These are phyloP conservation scores for Tokudaia tokunoshimensis DNA, from an alignment of 2,797 vertebrate species.

Conservation along the genomic window DNA sequence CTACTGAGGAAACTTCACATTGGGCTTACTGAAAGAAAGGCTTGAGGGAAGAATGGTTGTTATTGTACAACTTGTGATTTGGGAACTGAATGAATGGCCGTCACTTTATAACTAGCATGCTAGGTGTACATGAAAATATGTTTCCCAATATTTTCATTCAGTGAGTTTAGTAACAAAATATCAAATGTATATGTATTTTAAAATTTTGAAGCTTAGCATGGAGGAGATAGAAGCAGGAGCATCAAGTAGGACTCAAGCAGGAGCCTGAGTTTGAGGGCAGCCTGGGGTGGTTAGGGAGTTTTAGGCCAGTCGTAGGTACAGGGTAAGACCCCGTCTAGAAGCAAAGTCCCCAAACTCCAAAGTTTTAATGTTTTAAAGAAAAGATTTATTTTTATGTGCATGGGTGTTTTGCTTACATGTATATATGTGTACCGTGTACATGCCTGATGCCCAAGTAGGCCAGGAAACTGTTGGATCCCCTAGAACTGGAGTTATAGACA, in stretches of 20 bases:
- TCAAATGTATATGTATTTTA: background rate
- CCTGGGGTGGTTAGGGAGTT: background rate
- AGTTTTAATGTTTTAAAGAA: background rate
- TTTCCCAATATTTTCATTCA: conserved; percentile 28
- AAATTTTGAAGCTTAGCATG: background rate
- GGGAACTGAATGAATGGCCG: background rate
- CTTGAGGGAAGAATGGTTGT: background rate
- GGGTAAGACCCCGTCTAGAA: background rate
- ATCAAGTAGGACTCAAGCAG: background rate
- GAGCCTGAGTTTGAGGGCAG: background rate
- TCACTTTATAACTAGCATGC: conserved; percentile 19
- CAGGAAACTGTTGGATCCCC: background rate
- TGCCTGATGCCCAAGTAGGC: background rate
- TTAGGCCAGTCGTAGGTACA: background rate
- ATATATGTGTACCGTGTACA: background rate
- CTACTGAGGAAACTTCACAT: conserved; percentile 38
- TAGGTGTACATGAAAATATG: background rate
- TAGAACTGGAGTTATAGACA: background rate
- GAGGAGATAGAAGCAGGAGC: background rate
- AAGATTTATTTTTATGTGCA: background rate
- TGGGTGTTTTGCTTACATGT: background rate
- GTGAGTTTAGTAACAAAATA: conserved; percentile 48
- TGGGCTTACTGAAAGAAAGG: background rate
- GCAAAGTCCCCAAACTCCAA: background rate
- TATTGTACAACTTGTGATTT: background rate